phyloP scores from a whole-genome alignment of 2,888 invertebrate genomes.

The Nemapogon koenigi region DNA sequence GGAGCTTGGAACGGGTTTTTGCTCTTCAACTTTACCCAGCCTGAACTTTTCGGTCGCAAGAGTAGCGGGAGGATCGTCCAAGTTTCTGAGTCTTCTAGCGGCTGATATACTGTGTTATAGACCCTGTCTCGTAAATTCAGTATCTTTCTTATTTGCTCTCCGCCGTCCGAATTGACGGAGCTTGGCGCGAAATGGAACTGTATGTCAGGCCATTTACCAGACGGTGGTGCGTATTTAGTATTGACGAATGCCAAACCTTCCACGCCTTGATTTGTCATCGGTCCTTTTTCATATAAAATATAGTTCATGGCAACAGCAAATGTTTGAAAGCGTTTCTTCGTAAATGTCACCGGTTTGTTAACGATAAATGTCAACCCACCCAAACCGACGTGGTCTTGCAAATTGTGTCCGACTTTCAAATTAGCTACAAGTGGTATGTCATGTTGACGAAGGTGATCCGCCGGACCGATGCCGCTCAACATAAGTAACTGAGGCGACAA shows the following conservation, averaged over 20 bases:
- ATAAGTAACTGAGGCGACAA: conserved; percentile 89
- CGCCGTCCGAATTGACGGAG: conserved; percentile 83
- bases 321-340: conserved; percentile 78
- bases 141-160: conserved; percentile 79
- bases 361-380: conserved; percentile 85
- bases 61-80: conserved; percentile 85
- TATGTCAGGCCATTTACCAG: conserved; percentile 82
- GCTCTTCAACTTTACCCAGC: conserved; percentile 83
- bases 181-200: conserved; percentile 89
- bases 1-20: conserved; percentile 84
- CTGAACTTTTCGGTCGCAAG: conserved; percentile 85
- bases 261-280: conserved; percentile 83
- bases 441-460: conserved; percentile 73
- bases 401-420: conserved; percentile 80
- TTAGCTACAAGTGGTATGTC: conserved; percentile 78
- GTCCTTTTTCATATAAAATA: conserved; percentile 80
- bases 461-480: conserved; percentile 88
- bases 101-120: conserved; percentile 86
- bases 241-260: conserved; percentile 90
- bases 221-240: conserved; percentile 81
- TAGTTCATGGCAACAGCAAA: conserved; percentile 82
- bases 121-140: conserved; percentile 79
- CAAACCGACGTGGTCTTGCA: conserved; percentile 88
- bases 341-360: conserved; percentile 81
- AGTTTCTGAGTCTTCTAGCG: conserved; percentile 77